These are phyloP conservation scores for Macrochelys suwanniensis DNA, from an alignment of 2,797 vertebrate species.

Conservation along the genomic window DNA sequence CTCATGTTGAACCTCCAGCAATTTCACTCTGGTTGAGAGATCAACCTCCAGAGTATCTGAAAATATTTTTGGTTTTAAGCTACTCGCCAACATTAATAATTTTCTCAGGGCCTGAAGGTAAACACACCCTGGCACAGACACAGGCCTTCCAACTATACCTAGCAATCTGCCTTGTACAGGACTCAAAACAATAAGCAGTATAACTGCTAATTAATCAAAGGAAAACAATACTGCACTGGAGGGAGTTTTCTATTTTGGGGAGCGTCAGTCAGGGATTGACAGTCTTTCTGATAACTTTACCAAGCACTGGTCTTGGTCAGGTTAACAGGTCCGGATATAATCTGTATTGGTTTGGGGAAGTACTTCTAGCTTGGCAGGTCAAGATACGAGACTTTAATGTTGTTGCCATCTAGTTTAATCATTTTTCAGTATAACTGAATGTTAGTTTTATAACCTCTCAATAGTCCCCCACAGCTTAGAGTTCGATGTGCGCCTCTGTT, in stretches of 20 bases:
- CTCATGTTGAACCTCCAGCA: fast-evolving
- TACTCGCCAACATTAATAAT: neutral
- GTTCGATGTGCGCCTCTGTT: constrained; percentile 15
- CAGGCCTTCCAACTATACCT: neutral
- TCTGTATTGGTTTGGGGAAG: neutral
- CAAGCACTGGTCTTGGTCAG: neutral
- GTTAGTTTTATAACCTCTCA: neutral
- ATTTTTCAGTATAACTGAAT: neutral
- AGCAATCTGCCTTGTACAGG: neutral
- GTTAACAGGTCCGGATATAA: fast-evolving
- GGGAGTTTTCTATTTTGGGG: neutral
- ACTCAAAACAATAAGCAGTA: neutral
- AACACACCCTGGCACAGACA: neutral
- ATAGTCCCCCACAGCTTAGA: neutral
- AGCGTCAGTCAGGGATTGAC: fast-evolving
- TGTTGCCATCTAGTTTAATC: neutral
- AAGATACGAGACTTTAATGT: neutral
- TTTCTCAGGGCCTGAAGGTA: neutral
- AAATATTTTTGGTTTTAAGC: neutral
- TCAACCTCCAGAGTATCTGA: neutral
- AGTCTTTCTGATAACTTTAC: neutral
- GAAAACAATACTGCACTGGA: neutral
- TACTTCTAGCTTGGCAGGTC: neutral
- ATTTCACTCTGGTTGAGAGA: neutral
- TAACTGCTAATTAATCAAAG: neutral